Conservation (phyloP, 1,140 invertebrate species). For the Lanistes nyassanus region DNA sequence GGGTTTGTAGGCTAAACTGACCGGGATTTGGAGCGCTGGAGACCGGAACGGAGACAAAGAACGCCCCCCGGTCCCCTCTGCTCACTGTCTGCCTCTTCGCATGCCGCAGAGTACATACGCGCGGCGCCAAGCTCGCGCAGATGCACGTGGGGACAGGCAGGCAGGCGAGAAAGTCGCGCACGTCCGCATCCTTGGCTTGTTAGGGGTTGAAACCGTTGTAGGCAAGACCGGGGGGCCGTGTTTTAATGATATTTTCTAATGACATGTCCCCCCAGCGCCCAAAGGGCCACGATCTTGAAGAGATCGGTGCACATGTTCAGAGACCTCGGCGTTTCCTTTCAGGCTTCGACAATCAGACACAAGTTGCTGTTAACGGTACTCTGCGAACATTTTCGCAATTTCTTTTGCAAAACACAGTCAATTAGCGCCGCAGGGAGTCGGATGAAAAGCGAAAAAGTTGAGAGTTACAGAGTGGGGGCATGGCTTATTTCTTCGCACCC, state of each 20-base stretch:
- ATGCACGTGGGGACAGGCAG: background rate
- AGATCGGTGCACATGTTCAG: background rate
- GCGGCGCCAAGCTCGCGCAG: background rate
- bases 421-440: constrained; percentile 13
- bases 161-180: too few relatives aligned
- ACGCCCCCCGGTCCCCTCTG: background rate
- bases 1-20: background rate
- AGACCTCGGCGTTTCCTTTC: too few relatives aligned
- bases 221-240: constrained; percentile 11
- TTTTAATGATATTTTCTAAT: background rate
- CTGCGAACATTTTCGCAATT: constrained; percentile 12
- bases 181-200: too few relatives aligned
- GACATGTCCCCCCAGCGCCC: background rate
- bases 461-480: background rate
- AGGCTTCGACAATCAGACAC: too few relatives aligned
- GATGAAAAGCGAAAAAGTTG: background rate
- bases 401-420: constrained; percentile 10
- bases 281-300: background rate
- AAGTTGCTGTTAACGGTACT: constrained; percentile 3
- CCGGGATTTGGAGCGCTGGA: background rate
- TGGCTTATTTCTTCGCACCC: constrained; percentile 6
- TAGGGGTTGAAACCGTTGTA: background rate
- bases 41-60: background rate
- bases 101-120: background rate
- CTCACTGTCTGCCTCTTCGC: background rate